Conservation (phyloP, 2,888 invertebrate species). For the Zhuqinia jingwanae region DNA sequence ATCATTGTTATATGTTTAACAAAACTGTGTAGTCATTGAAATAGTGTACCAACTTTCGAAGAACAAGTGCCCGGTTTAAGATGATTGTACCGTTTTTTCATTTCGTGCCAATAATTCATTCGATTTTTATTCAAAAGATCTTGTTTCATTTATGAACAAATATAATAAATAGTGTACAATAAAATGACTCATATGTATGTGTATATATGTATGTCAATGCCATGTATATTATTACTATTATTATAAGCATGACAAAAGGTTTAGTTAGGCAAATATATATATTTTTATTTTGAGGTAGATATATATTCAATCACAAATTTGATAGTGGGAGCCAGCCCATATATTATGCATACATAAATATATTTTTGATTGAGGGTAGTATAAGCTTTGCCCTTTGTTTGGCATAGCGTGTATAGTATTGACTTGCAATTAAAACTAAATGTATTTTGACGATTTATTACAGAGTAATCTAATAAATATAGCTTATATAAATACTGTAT, state of each 20-base stretch:
- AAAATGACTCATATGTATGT: neutral
- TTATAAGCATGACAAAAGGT: too few species aligned
- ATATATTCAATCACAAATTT: neutral
- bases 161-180: too few species aligned
- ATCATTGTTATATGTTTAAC: too few species aligned
- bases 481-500: too few species aligned
- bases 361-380: too few species aligned
- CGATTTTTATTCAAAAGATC: neutral
- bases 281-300: constrained; percentile 2
- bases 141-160: neutral
- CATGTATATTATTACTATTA: neutral
- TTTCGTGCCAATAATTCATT: constrained; percentile 11
- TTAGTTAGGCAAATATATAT: neutral
- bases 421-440: too few species aligned
- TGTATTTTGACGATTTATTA: too few species aligned
- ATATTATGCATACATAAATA: neutral
- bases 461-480: too few species aligned
- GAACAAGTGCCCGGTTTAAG: neutral
- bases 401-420: too few species aligned
- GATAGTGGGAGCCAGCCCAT: neutral
- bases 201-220: neutral
- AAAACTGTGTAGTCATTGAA: too few species aligned
- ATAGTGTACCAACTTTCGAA: too few species aligned
- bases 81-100: constrained; percentile 29
- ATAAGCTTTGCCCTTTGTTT: too few species aligned